Evolutionary conservation across 2,797 vertebrate species (phyloP).

Genomic region (Gymnodraco acuticeps): DNA sequence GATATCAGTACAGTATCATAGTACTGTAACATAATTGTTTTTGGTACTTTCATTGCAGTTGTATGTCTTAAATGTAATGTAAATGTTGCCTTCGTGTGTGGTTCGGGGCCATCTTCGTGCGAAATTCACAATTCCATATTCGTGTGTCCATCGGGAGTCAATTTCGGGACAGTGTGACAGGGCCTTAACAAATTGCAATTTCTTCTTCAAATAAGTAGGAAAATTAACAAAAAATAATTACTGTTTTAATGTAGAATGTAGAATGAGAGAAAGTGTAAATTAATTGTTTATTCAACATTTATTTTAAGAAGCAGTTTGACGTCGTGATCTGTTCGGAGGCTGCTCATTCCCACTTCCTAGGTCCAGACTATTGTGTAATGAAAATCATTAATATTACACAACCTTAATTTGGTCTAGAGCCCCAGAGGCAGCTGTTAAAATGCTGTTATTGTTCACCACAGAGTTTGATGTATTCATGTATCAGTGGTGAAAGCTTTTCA

Average conservation of each 20-base stretch:
- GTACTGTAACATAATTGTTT: too few relatives aligned
- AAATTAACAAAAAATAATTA: background rate
- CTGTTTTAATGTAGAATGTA: background rate
- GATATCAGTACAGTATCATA: too few relatives aligned
- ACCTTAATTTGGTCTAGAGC: background rate
- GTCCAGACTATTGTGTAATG: slow-evolving; percentile 7
- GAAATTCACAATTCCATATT: too few relatives aligned
- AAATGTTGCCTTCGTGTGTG: too few relatives aligned
- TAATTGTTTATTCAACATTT: background rate
- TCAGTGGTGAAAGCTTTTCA: slow-evolving; percentile 1
- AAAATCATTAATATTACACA: background rate
- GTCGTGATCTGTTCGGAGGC: background rate
- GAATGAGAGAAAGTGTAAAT: background rate
- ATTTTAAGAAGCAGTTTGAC: background rate
- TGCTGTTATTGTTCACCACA: background rate
- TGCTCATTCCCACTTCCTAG: background rate
- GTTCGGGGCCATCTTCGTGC: too few relatives aligned
- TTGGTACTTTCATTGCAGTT: too few relatives aligned
- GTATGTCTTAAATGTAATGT: too few relatives aligned
- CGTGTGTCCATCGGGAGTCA: too few relatives aligned
- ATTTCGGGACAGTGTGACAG: too few relatives aligned
- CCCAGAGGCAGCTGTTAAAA: background rate
- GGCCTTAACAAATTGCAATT: too few relatives aligned
- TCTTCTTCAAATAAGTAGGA: background rate
- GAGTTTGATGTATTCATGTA: background rate